Base-by-base conservation (phyloP, 2,113 vertebrate genomes). In the Pristiophorus japonicus region DNA sequence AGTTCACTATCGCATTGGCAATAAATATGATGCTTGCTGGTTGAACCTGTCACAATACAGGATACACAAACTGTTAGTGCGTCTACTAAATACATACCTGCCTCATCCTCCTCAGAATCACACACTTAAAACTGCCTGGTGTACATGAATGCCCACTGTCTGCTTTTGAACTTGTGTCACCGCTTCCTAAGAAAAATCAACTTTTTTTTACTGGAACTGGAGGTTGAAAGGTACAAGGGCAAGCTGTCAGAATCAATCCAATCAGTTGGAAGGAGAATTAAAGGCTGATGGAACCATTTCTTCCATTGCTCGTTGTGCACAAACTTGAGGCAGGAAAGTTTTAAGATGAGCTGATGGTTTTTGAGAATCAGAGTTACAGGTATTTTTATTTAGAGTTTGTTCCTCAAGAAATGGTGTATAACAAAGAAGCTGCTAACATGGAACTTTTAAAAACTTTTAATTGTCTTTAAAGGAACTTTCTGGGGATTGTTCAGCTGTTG, bases 11-110 rank as follows among this genome's bases (percentile, higher is more conserved):
- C n/a, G 24, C 6, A 3, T 92, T 92, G 88, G 34, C 88, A 38
- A 92, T 42, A 22, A 63, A 38, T 38, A 92, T 2, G n/a, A 45
- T 62, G 34, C 18, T 92, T 92, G 62, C 88, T 92, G 5, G 59
- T 14, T 92, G 88, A 92, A n/a, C 62, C 88, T 92, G 59, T 63
- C 88, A 92, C 34, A 91, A 63, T 62, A 62, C 51, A 91, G 30
- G 88, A 63, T 91, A 91, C 6, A 22, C 7, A 16, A 62, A 92
- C 1, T 63, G 59, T 92, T 63, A 92, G 59, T 38, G n/a, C 16
- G 5, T 65, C 14, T 20, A 65, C 18, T 63, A 92, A 92, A 92
- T 63, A 42, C 34, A n/a, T n/a, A 20, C 14, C 62, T 63, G 47
- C 30, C 38, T 62, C 55, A 62, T n/a, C 59, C 11, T 34, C 11